Evolutionary conservation across 2,888 invertebrate species (phyloP).

Genomic region (Diarsia dahlii): DNA sequence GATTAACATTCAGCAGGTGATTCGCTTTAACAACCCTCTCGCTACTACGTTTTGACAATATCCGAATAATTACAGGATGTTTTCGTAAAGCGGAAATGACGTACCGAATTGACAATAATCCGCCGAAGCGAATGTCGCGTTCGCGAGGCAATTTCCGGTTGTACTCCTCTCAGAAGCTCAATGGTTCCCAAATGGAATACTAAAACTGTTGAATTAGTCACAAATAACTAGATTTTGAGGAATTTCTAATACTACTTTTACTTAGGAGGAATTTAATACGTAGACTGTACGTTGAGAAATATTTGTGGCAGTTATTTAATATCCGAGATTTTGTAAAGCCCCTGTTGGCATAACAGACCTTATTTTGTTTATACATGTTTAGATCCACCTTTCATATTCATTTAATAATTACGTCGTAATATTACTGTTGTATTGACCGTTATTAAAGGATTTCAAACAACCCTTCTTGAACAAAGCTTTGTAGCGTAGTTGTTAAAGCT

Average conservation of each 20-base stretch:
- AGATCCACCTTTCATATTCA: conserved; percentile 7
- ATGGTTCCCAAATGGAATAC: conserved; percentile 66
- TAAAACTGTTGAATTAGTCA: conserved; percentile 68
- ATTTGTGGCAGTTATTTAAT: conserved; percentile 56
- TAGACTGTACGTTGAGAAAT: conserved; percentile 37
- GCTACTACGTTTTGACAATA: conserved; percentile 81
- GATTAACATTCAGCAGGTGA: conserved; percentile 74
- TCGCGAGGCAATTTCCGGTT: conserved; percentile 85
- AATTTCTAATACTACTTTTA: conserved; percentile 29
- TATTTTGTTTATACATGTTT: conserved; percentile 39
- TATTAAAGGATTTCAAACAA: neutral
- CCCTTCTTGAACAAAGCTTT: neutral
- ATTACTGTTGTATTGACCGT: neutral
- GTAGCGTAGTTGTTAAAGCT: neutral
- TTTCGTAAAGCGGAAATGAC: conserved; percentile 86
- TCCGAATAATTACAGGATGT: conserved; percentile 86
- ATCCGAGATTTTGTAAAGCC: conserved; percentile 33
- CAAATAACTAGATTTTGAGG: conserved; percentile 43
- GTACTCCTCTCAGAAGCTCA: conserved; percentile 73
- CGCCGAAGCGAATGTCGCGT: conserved; percentile 83
- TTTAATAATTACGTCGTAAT: conserved; percentile 24
- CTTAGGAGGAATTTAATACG: conserved; percentile 48
- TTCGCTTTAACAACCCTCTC: conserved; percentile 75
- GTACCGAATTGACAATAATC: conserved; percentile 86
- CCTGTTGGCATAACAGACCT: conserved; percentile 26